These are phyloP conservation scores for Dynastes maya DNA, from an alignment of 2,888 invertebrate species.

Conservation along the genomic window DNA sequence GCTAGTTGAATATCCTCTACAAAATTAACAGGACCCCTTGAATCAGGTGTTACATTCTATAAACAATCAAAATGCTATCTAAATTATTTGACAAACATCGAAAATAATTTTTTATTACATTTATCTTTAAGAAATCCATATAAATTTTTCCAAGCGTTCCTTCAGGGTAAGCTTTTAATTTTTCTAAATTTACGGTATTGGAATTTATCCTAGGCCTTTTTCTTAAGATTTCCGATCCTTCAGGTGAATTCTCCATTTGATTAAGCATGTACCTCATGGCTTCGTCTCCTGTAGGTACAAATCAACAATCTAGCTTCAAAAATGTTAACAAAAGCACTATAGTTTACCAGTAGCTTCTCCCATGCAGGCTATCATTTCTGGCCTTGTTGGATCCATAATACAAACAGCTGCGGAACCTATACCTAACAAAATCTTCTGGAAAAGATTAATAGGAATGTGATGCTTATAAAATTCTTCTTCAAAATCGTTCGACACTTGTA, in stretches of 20 bases:
- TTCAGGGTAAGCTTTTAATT: constrained; percentile 81
- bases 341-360: constrained; percentile 89
- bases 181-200: constrained; percentile 82
- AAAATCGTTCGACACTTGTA: constrained; percentile 67
- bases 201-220: constrained; percentile 92
- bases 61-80: constrained; percentile 32
- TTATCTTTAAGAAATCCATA: constrained; percentile 84
- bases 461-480: constrained; percentile 76
- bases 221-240: constrained; percentile 83
- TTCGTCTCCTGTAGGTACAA: constrained; percentile 67
- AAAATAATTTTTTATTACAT: constrained; percentile 70
- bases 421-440: constrained; percentile 86
- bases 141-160: constrained; percentile 91
- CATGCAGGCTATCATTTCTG: constrained; percentile 95
- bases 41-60: constrained; percentile 93
- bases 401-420: constrained; percentile 92
- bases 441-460: constrained; percentile 77
- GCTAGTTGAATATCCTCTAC: constrained; percentile 91
- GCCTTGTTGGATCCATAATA: constrained; percentile 85
- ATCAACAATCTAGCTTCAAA: background rate
- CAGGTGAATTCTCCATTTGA: constrained; percentile 83
- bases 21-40: constrained; percentile 91
- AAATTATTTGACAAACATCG: too few relatives aligned
- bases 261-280: constrained; percentile 82
- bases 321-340: background rate